Evolutionary conservation across 2,888 invertebrate genomes (phyloP), one percentile per base, ranked within the genome.

Genomic region (Diplolepis rosae): DNA sequence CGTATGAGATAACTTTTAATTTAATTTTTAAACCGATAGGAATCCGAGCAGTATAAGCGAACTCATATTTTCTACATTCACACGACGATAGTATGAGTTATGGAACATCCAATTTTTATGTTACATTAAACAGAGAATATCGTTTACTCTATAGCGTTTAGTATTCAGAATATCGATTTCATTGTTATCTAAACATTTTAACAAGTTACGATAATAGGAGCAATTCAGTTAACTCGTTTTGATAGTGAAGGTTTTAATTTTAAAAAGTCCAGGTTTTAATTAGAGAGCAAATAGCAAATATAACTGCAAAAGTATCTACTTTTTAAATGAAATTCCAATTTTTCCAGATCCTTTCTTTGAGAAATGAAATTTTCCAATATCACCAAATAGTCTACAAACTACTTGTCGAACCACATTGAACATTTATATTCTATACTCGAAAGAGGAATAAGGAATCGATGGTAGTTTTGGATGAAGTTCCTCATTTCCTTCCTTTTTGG

Each of bases 321-420:
- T 15, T 3, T 6, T n/a, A 54, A 30, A 30, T 30, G 18, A 6
- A 15, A 18, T 54, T 54, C 30, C 4, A 54, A 7, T 7, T 28
- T 30, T 28, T 54, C 3, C 15, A 32, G 30, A 1, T 15, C 6
- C 52, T 39, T 22, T 35, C n/a, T 39, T 24, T 5, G 13, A 45
- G 24, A n/a, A n/a, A n/a, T n/a, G n/a, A n/a, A n/a, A n/a, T 32
- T 2, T 5, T n/a, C 2, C n/a, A 39, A 6, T 39, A 24, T 39
- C n/a, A 61, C 56, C 22, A 61, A 24, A 61, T 24, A 61, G 39
- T 61, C 35, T 24, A 24, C 35, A 56, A 56, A 56, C 56, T 56
- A 56, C 24, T 35, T 13, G 35, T 56, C 35, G 24, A 56, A 56
- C 35, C 13, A 35, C 32, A 6, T 6, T 35, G 13, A 56, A 35